These are phyloP conservation scores for Aeoliscus strigatus DNA, from an alignment of 2,797 vertebrate species.

Conservation along the genomic window DNA sequence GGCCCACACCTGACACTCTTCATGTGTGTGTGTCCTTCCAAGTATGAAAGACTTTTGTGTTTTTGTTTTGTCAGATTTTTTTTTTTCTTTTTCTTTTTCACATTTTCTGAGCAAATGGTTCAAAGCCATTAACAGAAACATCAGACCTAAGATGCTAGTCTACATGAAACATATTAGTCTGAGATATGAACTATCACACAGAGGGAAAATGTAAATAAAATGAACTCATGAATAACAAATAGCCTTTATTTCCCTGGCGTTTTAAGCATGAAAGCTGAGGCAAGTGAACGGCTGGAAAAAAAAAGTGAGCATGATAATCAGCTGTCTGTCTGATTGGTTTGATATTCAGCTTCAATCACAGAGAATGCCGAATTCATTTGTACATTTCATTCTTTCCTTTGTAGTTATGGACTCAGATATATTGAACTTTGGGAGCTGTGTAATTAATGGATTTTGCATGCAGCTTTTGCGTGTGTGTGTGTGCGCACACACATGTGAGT, in stretches of 20 bases:
- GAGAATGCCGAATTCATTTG: constrained; percentile 49
- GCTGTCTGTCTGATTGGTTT: constrained; percentile 53
- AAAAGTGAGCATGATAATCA: constrained; percentile 42
- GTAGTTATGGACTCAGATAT: constrained; percentile 47
- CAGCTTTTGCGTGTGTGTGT: background rate
- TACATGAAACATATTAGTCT: constrained; percentile 17
- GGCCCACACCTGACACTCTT: constrained; percentile 14
- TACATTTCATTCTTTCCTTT: constrained; percentile 51
- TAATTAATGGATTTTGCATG: constrained; percentile 41
- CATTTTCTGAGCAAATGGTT: too few relatives aligned
- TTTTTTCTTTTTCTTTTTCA: too few relatives aligned
- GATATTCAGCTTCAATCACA: constrained; percentile 61
- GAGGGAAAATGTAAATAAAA: constrained; percentile 43
- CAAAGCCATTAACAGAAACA: too few relatives aligned
- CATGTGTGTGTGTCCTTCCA: constrained; percentile 21
- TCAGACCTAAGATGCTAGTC: constrained; percentile 21
- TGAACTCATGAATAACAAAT: constrained; percentile 47
- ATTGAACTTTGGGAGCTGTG: constrained; percentile 46
- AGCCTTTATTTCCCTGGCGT: constrained; percentile 32
- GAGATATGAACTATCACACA: constrained; percentile 42
- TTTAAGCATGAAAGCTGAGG: constrained; percentile 34
- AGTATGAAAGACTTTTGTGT: too few relatives aligned
- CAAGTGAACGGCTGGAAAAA: constrained; percentile 14
- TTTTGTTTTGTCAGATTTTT: too few relatives aligned
- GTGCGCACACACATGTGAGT: background rate